These are phyloP conservation scores for Phyllotreta striolata DNA, from an alignment of 2,888 invertebrate genomes.

Conservation along the genomic window DNA sequence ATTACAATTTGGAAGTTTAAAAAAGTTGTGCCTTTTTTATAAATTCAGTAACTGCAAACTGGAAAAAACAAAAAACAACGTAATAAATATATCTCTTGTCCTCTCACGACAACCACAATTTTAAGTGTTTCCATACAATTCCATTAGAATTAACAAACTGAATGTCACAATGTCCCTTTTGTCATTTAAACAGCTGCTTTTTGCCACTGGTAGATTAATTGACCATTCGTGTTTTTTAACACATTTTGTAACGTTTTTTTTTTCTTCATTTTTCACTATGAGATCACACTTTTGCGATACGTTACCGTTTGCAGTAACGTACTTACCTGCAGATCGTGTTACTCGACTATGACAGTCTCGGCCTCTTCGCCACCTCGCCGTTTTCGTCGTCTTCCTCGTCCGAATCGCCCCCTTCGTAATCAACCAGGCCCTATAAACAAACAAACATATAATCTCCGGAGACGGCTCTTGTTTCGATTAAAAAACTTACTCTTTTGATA, in stretches of 20 bases:
- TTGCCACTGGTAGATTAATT: conserved; percentile 47
- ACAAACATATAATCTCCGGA: too few species aligned
- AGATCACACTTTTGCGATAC: conserved; percentile 56
- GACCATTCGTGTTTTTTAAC: conserved; percentile 51
- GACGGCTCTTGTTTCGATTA: too few species aligned
- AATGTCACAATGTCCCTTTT: conserved; percentile 20
- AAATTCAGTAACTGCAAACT: conserved; percentile 25
- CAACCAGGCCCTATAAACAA: conserved; percentile 82
- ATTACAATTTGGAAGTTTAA: conserved; percentile 44
- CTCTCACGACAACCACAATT: conserved; percentile 31
- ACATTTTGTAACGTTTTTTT: conserved; percentile 43
- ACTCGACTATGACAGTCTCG: conserved; percentile 76
- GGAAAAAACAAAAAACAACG: conserved; percentile 27
- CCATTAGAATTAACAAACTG: conserved; percentile 22
- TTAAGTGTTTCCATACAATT: conserved; percentile 24
- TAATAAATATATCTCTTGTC: conserved; percentile 29
- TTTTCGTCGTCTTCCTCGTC: conserved; percentile 90
- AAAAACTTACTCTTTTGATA: conserved; percentile 66
- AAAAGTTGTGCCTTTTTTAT: conserved; percentile 47
- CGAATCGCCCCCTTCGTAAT: conserved; percentile 97
- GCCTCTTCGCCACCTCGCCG: conserved; percentile 70
- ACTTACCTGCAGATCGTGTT: conserved; percentile 48
- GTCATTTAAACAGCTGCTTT: conserved; percentile 37
- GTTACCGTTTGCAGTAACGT: conserved; percentile 54
- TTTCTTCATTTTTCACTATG: conserved; percentile 50